Evolutionary conservation across 2,888 invertebrate genomes (phyloP), one percentile per base, ranked within the genome.

Genomic region (Agriotes lineatus): DNA sequence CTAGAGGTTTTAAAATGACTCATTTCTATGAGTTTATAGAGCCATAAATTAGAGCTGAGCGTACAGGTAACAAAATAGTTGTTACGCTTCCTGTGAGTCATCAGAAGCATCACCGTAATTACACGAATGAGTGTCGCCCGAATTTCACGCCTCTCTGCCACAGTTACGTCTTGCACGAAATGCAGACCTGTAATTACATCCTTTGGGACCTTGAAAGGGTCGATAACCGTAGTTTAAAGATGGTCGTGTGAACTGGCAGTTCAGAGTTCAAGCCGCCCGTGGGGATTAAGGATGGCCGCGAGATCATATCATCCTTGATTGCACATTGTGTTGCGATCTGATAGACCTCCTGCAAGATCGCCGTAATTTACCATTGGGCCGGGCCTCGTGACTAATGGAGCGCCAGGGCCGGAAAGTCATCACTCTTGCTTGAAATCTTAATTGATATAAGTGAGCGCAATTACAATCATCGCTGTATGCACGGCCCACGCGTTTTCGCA

Each of bases 241-340:
- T 54, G 59, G 48, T 65, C 72, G 72, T 73, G 72, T 69, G 72
- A 73, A 73, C 72, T 58, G 39, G 42, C 37, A 67, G 72, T 48
- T 73, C 72, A 71, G 54, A 73, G 72, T 73, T 73, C 72, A 71
- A 20, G 39, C 54, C 44, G 52, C 67, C 58, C 60, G 60, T 57
- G 60, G 58, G 60, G 69, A 69, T 69, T 60, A 65, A 66, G 68
- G 61, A 67, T 66, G 52, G 68, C 71, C 62, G 68, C 67, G 3
- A 67, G 72, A 72, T 72, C 44, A 56, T 70, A 72, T 72, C 72
- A 45, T 61, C 58, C 52, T 63, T 72, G 69, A 70, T 72, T 69
- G 67, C 69, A 60, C 69, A 69, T 72, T 70, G 69, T 72, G 59
- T 65, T 60, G 7, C 52, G 25, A 37, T 45, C 20, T 16, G 37